Evolutionary conservation across 2,113 vertebrate genomes (phyloP).

Genomic region (Tauraco erythrolophus): DNA sequence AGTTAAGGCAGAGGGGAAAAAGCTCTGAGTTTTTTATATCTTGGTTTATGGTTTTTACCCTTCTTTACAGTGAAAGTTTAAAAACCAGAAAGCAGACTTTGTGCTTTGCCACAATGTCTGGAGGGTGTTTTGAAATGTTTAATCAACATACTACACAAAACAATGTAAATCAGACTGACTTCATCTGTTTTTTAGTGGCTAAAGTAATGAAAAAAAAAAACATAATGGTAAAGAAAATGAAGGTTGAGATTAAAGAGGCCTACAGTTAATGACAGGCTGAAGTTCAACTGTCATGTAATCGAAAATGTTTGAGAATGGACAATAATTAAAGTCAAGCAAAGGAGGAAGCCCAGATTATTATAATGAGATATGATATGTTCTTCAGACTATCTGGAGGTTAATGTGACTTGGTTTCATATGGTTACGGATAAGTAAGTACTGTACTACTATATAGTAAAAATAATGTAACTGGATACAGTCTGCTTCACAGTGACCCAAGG

Average conservation of each 20-base stretch:
- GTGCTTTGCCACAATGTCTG: not conserved
- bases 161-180: slow-evolving; percentile 40
- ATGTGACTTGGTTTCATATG: slow-evolving; percentile 72
- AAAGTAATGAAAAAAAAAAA: slow-evolving; percentile 54
- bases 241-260: slow-evolving; percentile 74
- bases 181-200: slow-evolving; percentile 33
- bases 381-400: slow-evolving; percentile 74
- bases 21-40: not conserved
- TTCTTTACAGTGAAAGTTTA: not conserved
- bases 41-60: not conserved
- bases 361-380: slow-evolving; percentile 74
- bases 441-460: slow-evolving; percentile 72
- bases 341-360: slow-evolving; percentile 75
- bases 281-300: slow-evolving; percentile 75
- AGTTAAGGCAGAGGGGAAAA: not conserved
- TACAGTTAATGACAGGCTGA: slow-evolving; percentile 74
- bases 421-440: slow-evolving; percentile 75
- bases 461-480: slow-evolving; percentile 71
- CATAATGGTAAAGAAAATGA: slow-evolving; percentile 57
- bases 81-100: not conserved
- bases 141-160: slow-evolving; percentile 49
- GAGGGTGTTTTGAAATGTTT: slow-evolving; percentile 55
- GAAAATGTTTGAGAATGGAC: slow-evolving; percentile 71
- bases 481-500: slow-evolving; percentile 63
- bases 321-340: slow-evolving; percentile 80